These are phyloP conservation scores for Magallana nippona DNA, from an alignment of 2,888 invertebrate species.

Conservation along the genomic window DNA sequence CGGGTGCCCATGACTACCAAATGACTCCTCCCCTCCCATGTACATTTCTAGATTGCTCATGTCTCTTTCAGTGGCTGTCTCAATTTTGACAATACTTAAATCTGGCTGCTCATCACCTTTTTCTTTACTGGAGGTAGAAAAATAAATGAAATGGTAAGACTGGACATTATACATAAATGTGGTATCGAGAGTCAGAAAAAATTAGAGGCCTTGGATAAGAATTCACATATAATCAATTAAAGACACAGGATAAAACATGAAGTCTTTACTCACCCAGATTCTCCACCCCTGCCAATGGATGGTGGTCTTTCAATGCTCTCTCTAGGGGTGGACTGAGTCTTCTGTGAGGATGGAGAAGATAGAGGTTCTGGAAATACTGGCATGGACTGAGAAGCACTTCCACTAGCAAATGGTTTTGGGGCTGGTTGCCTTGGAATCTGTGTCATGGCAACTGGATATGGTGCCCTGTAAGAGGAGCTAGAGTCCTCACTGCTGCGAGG, in stretches of 20 bases:
- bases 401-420: slow-evolving; percentile 48
- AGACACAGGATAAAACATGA: too few species aligned
- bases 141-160: neutral
- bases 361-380: slow-evolving; percentile 28
- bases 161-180: neutral
- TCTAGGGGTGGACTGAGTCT: slow-evolving; percentile 10
- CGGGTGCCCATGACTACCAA: neutral
- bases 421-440: slow-evolving; percentile 37
- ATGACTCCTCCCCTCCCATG: slow-evolving; percentile 39
- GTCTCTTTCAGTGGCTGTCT: slow-evolving; percentile 30
- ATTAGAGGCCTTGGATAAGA: too few species aligned
- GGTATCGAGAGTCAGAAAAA: too few species aligned
- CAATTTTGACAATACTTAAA: slow-evolving; percentile 49
- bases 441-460: slow-evolving; percentile 43
- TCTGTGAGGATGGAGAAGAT: slow-evolving; percentile 8
- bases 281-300: neutral
- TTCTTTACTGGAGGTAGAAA: slow-evolving; percentile 1
- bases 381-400: slow-evolving; percentile 50
- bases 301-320: slow-evolving; percentile 13
- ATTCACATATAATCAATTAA: neutral
- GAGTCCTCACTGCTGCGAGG: neutral
- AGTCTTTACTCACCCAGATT: neutral
- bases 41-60: slow-evolving; percentile 49
- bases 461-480: slow-evolving; percentile 36
- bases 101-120: slow-evolving; percentile 40